Conservation (phyloP, 2,888 invertebrate genomes). For the Druceiella hillmani region DNA sequence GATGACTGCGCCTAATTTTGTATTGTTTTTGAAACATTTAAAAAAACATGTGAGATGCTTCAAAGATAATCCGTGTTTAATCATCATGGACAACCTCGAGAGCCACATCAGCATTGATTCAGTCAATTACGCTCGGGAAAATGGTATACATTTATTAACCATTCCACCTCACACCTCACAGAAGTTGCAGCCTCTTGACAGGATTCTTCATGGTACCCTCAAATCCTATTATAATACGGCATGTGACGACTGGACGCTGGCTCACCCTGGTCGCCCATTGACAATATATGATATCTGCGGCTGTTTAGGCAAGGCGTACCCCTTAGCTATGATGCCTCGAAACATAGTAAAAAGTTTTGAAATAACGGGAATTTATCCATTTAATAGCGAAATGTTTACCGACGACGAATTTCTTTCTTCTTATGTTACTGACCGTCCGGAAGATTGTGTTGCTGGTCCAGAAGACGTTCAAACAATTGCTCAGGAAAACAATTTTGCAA, state of each 20-base stretch:
- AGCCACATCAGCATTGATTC: slow-evolving; percentile 25
- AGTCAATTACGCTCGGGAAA: slow-evolving; percentile 29
- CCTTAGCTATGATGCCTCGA: slow-evolving; percentile 19
- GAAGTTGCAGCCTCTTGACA: slow-evolving; percentile 25
- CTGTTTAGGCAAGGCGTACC: slow-evolving; percentile 24
- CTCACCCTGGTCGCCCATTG: slow-evolving; percentile 29
- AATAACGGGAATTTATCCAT: slow-evolving; percentile 28
- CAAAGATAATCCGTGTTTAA: slow-evolving; percentile 24
- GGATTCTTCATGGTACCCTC: slow-evolving; percentile 7
- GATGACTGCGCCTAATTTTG: slow-evolving; percentile 28
- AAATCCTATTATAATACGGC: slow-evolving; percentile 23
- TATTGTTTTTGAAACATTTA: slow-evolving; percentile 28
- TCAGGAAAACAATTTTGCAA: no score
- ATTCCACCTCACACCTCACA: slow-evolving; percentile 30
- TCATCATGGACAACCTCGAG: slow-evolving; percentile 29
- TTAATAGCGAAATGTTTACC: slow-evolving; percentile 27
- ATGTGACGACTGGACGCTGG: slow-evolving; percentile 27
- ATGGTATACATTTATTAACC: slow-evolving; percentile 31
- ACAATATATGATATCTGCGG: slow-evolving; percentile 30
- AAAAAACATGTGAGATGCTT: slow-evolving; percentile 25
- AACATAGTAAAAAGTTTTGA: slow-evolving; percentile 28
- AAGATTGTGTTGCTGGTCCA: no score
- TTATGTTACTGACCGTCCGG: slow-evolving; percentile 23
- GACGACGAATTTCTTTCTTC: slow-evolving; percentile 26
- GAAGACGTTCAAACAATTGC: no score